A percentile compares a stretch with the other conserved stretches of the same genome.
Evolutionary conservation across 2,797 vertebrate genomes (phyloP).

Genomic region (Molossus alvarezi): DNA sequence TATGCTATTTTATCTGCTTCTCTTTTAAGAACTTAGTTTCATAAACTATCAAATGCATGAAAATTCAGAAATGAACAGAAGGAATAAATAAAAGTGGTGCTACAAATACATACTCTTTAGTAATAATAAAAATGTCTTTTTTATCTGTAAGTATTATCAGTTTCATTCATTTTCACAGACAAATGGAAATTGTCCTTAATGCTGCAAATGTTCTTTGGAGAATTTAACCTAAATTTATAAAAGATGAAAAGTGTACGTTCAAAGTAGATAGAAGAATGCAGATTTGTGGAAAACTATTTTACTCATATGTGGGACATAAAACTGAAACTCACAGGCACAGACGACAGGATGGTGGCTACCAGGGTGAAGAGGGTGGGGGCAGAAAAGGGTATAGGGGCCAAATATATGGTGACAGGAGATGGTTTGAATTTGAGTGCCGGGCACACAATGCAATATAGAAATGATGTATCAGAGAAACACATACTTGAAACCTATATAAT

Average conservation of each 20-base stretch:
- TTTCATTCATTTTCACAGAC: background rate
- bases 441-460: background rate
- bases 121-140: background rate
- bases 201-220: background rate
- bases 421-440: background rate
- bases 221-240: conserved; percentile 13
- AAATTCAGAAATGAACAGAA: background rate
- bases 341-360: background rate
- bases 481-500: background rate
- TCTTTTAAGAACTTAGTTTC: background rate
- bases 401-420: background rate
- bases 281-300: background rate
- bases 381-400: background rate
- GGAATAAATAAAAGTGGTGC: background rate
- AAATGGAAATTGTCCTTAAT: background rate
- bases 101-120: background rate
- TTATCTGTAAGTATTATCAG: background rate
- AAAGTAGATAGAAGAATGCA: background rate
- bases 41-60: background rate
- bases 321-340: background rate
- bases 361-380: background rate
- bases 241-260: background rate
- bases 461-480: background rate
- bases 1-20: background rate
- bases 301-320: background rate